These are phyloP conservation scores for Notodonta ziczac DNA, from an alignment of 2,888 invertebrate genomes.

Conservation along the genomic window DNA sequence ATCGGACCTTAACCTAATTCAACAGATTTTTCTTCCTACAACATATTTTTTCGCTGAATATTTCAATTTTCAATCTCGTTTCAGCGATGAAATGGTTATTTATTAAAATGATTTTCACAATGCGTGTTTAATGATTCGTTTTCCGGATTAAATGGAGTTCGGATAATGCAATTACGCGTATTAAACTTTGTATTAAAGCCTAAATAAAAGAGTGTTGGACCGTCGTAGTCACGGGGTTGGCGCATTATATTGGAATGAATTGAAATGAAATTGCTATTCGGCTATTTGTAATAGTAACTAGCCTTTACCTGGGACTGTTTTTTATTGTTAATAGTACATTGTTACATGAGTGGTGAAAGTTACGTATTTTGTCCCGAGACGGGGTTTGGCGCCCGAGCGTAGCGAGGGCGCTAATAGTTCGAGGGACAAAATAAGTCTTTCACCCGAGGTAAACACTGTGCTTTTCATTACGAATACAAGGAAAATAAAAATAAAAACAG, in stretches of 20 bases:
- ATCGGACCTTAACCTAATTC: neutral
- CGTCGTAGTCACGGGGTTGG: neutral
- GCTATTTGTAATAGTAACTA: too few species aligned
- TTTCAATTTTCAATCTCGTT: slow-evolving; percentile 9
- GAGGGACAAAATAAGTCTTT: too few species aligned
- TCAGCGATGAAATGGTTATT: slow-evolving; percentile 3
- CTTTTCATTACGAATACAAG: too few species aligned
- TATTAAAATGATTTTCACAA: slow-evolving; percentile 14
- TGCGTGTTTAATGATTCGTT: slow-evolving; percentile 16
- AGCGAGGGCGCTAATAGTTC: too few species aligned
- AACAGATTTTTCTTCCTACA: neutral
- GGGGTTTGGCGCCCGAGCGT: too few species aligned
- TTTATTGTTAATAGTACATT: too few species aligned
- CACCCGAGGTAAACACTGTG: too few species aligned
- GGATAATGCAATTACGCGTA: slow-evolving; percentile 43
- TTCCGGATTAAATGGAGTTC: slow-evolving; percentile 34
- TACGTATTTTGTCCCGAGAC: too few species aligned
- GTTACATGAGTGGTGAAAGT: too few species aligned
- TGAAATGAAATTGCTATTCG: neutral
- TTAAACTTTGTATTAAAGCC: slow-evolving; percentile 39
- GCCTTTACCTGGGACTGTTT: too few species aligned
- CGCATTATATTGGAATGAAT: neutral
- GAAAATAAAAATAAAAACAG: too few species aligned
- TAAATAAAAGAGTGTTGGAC: slow-evolving; percentile 25
- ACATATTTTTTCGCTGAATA: slow-evolving; percentile 2